Evolutionary conservation across 2,888 invertebrate species (phyloP), one percentile per base, ranked within the genome.

Genomic region (Artemia sinica): DNA sequence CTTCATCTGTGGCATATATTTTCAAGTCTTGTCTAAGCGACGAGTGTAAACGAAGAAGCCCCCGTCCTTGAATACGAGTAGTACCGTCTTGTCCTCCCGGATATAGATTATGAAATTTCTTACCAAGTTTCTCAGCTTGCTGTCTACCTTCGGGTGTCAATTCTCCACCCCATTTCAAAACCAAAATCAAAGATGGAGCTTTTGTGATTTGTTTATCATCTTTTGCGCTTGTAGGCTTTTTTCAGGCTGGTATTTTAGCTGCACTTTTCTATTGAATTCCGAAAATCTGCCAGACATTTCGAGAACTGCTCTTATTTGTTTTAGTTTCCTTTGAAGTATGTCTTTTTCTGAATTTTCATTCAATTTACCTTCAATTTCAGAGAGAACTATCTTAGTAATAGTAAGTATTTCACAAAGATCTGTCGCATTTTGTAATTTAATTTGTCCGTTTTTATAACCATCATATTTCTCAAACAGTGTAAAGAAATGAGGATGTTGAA

Each of bases 131-230:
- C 80, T 97, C 96, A 0, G 96, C 96, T 80, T 96, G 96, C 71
- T 93, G 90, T 73, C 94, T 85, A 4, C 98, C 98, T 3, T 96
- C 96, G 0, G 96, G 95, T 9, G 98, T 99, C 76, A 98, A 81
- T 80, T 98, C 98, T 66, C 98, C 98, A 72, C 98, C 98, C 98
- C 98, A 99, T 81, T 98, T 98, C 72, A 98, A 81, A 72, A 98
- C 96, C 73, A 99, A 81, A 69, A 98, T 91, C 71, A 99, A 81
- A 0, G 95, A 95, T 0, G 97, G 95, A 89, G 73, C 41, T 41
- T 41, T 41, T 41, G 41, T 41, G 41, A 41, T 41, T 41, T 41
- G 41, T 41, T 41, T 41, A 41, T 41, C 6, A 41, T 41, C 41
- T 41, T 6, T 6, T 41, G 41, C 4, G 41, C 6, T 41, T 41